Conservation (phyloP, 2,888 invertebrate genomes). For the Rhaphigaster nebulosa region DNA sequence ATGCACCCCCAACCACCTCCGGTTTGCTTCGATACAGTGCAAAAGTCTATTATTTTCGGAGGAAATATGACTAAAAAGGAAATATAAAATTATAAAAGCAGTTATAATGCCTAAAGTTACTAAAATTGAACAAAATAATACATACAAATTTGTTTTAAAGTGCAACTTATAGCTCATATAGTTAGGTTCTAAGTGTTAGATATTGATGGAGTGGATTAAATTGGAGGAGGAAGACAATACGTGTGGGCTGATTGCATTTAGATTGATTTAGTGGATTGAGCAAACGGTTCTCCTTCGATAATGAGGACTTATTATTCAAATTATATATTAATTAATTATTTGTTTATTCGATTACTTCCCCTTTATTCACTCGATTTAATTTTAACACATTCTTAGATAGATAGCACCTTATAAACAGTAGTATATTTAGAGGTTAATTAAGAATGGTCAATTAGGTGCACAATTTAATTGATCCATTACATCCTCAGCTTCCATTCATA, state of each 20-base stretch:
- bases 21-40: too few relatives aligned
- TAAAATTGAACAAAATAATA: too few relatives aligned
- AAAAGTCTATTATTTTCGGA: too few relatives aligned
- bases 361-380: neutral
- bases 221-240: neutral
- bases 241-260: constrained; percentile 1
- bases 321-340: neutral
- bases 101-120: too few relatives aligned
- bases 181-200: neutral
- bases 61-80: too few relatives aligned
- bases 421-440: too few relatives aligned
- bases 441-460: too few relatives aligned
- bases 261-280: neutral
- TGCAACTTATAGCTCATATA: neutral
- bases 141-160: neutral
- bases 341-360: neutral
- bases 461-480: too few relatives aligned
- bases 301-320: neutral
- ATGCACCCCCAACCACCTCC: too few relatives aligned
- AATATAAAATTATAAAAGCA: too few relatives aligned
- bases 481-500: too few relatives aligned
- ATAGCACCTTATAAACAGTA: too few relatives aligned
- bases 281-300: neutral
- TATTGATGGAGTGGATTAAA: neutral
- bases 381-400: neutral